Conservation (phyloP, 2,888 invertebrate genomes). For the Dioctria rufipes region DNA sequence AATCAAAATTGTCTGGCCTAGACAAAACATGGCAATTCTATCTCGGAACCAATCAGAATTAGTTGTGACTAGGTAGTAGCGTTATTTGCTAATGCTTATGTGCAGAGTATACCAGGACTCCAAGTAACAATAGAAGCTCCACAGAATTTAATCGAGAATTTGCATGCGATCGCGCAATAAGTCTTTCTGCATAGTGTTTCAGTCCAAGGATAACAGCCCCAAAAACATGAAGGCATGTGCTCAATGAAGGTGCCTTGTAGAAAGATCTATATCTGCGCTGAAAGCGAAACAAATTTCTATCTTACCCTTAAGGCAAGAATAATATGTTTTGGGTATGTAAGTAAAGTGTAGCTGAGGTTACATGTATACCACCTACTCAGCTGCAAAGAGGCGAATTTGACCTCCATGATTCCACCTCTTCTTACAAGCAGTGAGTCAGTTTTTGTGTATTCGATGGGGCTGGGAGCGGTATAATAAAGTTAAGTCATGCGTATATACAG, state of each 20-base stretch:
- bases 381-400: background rate
- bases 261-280: slow-evolving; percentile 54
- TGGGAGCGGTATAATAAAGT: slow-evolving; percentile 28
- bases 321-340: background rate
- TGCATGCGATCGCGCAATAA: slow-evolving; percentile 69
- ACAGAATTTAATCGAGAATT: slow-evolving; percentile 63
- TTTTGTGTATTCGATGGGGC: background rate
- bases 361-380: too few relatives aligned
- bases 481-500: slow-evolving; percentile 33
- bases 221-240: slow-evolving; percentile 50
- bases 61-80: slow-evolving; percentile 59
- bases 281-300: slow-evolving; percentile 59
- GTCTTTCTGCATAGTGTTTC: slow-evolving; percentile 63
- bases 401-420: slow-evolving; percentile 24
- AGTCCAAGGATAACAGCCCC: slow-evolving; percentile 48
- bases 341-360: background rate
- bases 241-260: slow-evolving; percentile 30
- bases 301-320: slow-evolving; percentile 7
- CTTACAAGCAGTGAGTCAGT: background rate
- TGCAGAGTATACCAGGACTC: background rate
- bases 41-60: slow-evolving; percentile 55
- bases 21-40: slow-evolving; percentile 9
- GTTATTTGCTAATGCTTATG: slow-evolving; percentile 17
- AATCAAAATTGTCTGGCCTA: slow-evolving; percentile 1
- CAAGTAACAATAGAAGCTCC: slow-evolving; percentile 18